Evolutionary conservation across 2,888 invertebrate genomes (phyloP).

Genomic region (Parascotia fuliginaria): DNA sequence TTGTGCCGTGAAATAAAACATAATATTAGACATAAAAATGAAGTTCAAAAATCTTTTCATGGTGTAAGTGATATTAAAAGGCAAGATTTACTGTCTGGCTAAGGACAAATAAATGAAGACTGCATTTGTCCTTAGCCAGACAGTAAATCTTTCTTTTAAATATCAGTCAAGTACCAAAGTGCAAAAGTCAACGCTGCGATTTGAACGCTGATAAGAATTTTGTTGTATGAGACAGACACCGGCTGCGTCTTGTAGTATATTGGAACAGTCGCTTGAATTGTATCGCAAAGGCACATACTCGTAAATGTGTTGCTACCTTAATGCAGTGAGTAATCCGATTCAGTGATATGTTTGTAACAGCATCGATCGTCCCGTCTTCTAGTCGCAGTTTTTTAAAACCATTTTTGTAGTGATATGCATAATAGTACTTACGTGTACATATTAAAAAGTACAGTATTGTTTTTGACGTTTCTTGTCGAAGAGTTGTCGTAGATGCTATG

Average conservation of each 20-base stretch:
- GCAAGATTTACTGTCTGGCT: too few species aligned
- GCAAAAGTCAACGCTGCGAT: background rate
- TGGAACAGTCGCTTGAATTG: conserved; percentile 1
- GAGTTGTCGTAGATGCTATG: background rate
- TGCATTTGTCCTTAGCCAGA: background rate
- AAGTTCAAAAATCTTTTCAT: too few species aligned
- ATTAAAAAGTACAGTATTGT: background rate
- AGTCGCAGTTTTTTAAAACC: background rate
- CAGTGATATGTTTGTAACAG: conserved; percentile 24
- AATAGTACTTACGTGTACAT: background rate
- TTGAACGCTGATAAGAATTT: conserved; percentile 6
- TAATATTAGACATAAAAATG: too few species aligned
- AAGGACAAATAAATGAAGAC: too few species aligned
- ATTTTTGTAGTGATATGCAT: background rate
- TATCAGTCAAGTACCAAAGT: background rate
- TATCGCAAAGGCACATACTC: conserved; percentile 2
- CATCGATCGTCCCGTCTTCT: conserved; percentile 15
- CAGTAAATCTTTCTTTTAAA: background rate
- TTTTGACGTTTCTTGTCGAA: background rate
- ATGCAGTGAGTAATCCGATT: conserved; percentile 23
- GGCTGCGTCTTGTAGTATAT: background rate
- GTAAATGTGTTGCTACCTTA: conserved; percentile 17
- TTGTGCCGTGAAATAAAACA: too few species aligned
- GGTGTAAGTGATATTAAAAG: background rate
- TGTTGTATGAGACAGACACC: too few species aligned